Evolutionary conservation across 2,888 invertebrate species (phyloP), one percentile per base, ranked within the genome.

Genomic region (Embidobia sp.): DNA sequence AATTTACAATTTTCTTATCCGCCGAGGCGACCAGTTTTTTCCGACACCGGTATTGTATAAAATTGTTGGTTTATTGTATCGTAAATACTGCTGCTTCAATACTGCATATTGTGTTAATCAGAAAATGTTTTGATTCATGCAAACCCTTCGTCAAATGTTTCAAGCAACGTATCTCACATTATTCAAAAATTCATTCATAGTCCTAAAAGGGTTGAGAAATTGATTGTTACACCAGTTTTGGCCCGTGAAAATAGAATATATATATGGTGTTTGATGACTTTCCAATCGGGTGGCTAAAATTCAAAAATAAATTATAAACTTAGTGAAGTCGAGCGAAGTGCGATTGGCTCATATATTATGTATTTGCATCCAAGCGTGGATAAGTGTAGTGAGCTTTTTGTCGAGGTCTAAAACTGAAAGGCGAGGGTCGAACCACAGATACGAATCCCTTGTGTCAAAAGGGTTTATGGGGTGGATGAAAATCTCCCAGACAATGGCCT

Each of bases 381-480:
- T 77, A 77, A 73, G 73, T 77, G 61, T 77, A 77, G 77, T 73
- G 77, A 72, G 73, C 77, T 77, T 77, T 77, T 77, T 77, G 77
- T 64, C 64, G 48, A 37, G 51, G 44, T 73, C 69, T 67, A 67
- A 77, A 73, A 73, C 59, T 73, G 77, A 64, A 46, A 74, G 66
- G 70, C 57, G 72, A 79, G 74, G 79, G 79, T 74, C 66, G 61
- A 78, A 83, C 81, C 80, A 77, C 63, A 79, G 77, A 77, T 74
- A 67, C 64, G 67, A 72, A 63, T 70, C 75, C 79, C 67, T 78
- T 77, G 80, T 79, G 79, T 85, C 83, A 84, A 85, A 85, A 82
- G 85, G 85, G 81, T 86, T 85, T 85, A 85, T 85, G 85, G 85
- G 78, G 84, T 80, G 84, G 82, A 84, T 81, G 81, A 81, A 84